Base-by-base conservation (phyloP, 2,797 vertebrate species). In the Zalophus californianus region DNA sequence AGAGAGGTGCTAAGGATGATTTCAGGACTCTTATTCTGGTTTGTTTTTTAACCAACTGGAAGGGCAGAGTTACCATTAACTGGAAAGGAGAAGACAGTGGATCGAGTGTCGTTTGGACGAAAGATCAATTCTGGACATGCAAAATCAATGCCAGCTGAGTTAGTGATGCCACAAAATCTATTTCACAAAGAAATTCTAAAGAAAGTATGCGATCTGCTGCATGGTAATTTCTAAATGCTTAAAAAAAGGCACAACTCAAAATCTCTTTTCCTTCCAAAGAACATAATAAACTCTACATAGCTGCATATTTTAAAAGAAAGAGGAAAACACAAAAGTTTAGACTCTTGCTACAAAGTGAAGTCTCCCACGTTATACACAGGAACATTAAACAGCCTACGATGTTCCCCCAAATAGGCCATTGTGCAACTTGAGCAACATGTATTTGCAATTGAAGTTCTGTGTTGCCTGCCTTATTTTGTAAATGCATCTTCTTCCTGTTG, bases 291-390 rank as follows among this genome's bases (percentile, higher is more conserved):
- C 52, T 41, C 56, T 70, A 90, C 3, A 78, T 32, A 78, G 90
- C 8, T 75, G 70, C 20, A 20, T 73, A 89, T 92, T 94, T 96
- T 44, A 90, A 66, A 91, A 93, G 90, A 96, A 92, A 84, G 5
- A 83, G 56, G 86, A 77, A 96, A 96, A 88, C 94, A 95, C 54
- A 44, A 75, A 94, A 94, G 68, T 96, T 97, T 89, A 89, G 85
- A 78, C 8, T 83, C 92, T 86, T 95, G 91, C 85, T 86, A n/a
- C 94, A 87, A 87, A 97, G 62, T 60, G 68, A 92, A 96, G 54
- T 77, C 89, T 92, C 94, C 87, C 91, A 95, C 66, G 58, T 91
- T 66, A 92, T 70, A 91, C 18, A 66, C 20, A 73, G 75, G 64
- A 93, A 92, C 90, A 90, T 84, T 96, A 90, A 90, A 64, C 91